phyloP scores from a whole-genome alignment of 1,140 invertebrate genomes.

The Tribolium castaneum region DNA sequence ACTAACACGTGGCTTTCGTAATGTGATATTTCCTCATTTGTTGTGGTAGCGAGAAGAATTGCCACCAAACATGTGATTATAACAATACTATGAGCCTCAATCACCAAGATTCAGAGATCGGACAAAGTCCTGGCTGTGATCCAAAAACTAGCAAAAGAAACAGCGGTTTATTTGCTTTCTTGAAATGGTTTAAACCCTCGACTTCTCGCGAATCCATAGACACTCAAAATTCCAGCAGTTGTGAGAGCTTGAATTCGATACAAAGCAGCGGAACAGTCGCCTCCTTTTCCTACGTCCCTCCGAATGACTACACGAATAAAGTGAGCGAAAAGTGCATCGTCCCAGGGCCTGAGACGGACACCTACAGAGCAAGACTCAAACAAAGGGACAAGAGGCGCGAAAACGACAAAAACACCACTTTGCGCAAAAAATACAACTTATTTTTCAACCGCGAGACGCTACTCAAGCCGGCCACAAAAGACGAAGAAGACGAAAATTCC shows the following conservation, averaged over 20 bases:
- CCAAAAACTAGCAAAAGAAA: conserved; percentile 61
- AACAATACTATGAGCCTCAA: conserved; percentile 56
- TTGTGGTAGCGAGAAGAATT: conserved; percentile 37
- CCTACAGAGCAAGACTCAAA: conserved; percentile 71
- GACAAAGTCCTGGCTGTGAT: conserved; percentile 62
- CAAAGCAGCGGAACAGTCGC: conserved; percentile 77
- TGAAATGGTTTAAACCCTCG: conserved; percentile 66
- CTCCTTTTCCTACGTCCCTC: conserved; percentile 77
- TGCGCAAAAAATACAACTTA: conserved; percentile 73
- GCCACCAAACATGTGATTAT: conserved; percentile 38
- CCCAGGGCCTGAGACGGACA: conserved; percentile 69
- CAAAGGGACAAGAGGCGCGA: conserved; percentile 69
- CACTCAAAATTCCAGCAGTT: conserved; percentile 61
- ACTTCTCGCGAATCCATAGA: conserved; percentile 57
- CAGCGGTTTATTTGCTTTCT: conserved; percentile 66
- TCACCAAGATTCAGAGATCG: conserved; percentile 48
- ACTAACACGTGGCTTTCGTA: conserved; percentile 21
- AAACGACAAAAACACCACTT: conserved; percentile 69
- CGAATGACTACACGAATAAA: conserved; percentile 66
- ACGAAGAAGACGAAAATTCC: conserved; percentile 61
- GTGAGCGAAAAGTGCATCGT: conserved; percentile 63
- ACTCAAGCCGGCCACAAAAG: conserved; percentile 55
- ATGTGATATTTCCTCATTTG: not conserved
- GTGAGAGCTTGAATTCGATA: conserved; percentile 69
- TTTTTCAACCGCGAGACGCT: conserved; percentile 66